Conservation (phyloP, 2,888 invertebrate genomes). For the Chymomyza procnemis region DNA sequence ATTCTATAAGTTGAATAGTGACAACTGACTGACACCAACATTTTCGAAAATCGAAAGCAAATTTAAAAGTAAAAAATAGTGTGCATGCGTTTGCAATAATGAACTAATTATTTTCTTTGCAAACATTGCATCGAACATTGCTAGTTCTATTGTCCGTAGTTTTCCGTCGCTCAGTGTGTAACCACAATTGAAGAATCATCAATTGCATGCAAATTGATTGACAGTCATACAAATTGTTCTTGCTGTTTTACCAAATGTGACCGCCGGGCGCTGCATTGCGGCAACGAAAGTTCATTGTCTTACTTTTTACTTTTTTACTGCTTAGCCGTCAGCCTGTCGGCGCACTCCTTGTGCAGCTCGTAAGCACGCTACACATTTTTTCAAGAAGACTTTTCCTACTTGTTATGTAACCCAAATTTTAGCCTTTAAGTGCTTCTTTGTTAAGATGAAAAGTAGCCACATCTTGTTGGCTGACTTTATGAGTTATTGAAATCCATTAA, state of each 20-base stretch:
- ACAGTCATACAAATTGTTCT: background rate
- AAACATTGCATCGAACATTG: no score
- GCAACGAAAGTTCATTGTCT: background rate
- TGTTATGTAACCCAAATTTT: slow-evolving; percentile 51
- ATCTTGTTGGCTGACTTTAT: background rate
- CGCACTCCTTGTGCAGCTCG: background rate
- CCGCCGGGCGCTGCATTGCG: no score
- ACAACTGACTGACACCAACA: background rate
- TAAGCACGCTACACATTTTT: slow-evolving; percentile 1
- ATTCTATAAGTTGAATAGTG: background rate
- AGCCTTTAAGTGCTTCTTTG: background rate
- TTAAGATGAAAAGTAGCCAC: background rate
- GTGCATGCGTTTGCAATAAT: no score
- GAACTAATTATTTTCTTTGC: no score
- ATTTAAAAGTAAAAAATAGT: no score
- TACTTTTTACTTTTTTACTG: background rate
- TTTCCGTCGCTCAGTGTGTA: no score
- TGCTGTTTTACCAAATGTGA: background rate
- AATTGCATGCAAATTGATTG: background rate
- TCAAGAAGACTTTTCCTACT: background rate
- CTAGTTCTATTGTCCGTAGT: no score
- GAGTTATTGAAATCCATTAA: slow-evolving; percentile 61
- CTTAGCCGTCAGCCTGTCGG: no score
- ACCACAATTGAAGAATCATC: no score
- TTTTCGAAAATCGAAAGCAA: no score